These are phyloP conservation scores for Alsophila aescularia DNA, from an alignment of 2,888 invertebrate species.

Conservation along the genomic window DNA sequence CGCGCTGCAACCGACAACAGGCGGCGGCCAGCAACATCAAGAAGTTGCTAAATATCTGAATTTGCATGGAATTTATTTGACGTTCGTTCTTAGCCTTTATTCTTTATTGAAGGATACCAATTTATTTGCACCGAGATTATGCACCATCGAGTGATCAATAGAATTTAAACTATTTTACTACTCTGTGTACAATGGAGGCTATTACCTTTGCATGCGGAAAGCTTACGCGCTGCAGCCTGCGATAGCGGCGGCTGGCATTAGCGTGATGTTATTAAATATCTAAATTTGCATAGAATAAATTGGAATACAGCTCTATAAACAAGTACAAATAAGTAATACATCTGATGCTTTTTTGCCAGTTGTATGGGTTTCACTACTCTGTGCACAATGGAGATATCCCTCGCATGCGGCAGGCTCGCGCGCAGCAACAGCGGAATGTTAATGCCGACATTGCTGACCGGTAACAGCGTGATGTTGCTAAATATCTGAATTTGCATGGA, in stretches of 20 bases:
- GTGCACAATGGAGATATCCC: slow-evolving; percentile 66
- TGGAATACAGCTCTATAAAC: too few species aligned
- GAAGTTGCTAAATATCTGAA: slow-evolving; percentile 54
- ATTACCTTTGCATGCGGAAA: too few species aligned
- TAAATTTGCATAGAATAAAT: too few species aligned
- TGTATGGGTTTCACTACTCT: slow-evolving; percentile 47
- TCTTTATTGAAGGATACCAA: not conserved
- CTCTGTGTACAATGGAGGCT: too few species aligned
- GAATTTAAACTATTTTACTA: too few species aligned
- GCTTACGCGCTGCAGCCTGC: too few species aligned
- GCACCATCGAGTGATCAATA: too few species aligned
- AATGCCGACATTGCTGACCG: slow-evolving; percentile 53
- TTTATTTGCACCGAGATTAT: too few species aligned
- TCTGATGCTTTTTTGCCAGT: not conserved
- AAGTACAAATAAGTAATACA: not conserved
- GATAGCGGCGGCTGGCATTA: too few species aligned
- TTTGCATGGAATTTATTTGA: slow-evolving; percentile 51
- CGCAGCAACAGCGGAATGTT: slow-evolving; percentile 57
- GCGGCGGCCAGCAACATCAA: slow-evolving; percentile 49
- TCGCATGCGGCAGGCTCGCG: slow-evolving; percentile 42
- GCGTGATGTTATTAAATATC: too few species aligned
- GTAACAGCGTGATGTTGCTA: slow-evolving; percentile 47
- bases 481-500: slow-evolving; percentile 56
- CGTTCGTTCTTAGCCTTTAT: slow-evolving; percentile 1
- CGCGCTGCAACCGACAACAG: too few species aligned